Percentiles rank a stretch among this genome's conserved stretches.
These are phyloP conservation scores for Alitta virens DNA, from an alignment of 2,888 invertebrate genomes.

Conservation along the genomic window DNA sequence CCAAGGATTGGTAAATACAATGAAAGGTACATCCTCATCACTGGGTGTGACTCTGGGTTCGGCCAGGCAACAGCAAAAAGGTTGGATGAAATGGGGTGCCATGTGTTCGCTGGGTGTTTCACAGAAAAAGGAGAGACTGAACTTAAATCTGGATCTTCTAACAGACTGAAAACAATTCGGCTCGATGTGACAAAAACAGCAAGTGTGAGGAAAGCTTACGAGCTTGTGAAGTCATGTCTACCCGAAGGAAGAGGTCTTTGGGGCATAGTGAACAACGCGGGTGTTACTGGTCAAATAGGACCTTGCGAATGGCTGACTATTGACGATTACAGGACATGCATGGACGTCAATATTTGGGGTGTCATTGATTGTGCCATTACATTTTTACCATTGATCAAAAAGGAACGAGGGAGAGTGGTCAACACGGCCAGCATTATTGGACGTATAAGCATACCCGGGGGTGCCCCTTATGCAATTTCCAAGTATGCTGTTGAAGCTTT, in stretches of 20 bases:
- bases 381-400: slow-evolving; percentile 40
- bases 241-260: slow-evolving; percentile 37
- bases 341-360: slow-evolving; percentile 49
- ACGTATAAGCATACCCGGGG: slow-evolving; percentile 24
- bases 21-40: no score
- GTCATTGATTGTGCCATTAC: slow-evolving; percentile 40
- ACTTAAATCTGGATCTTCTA: not conserved
- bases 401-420: slow-evolving; percentile 37
- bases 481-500: slow-evolving; percentile 44
- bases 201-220: slow-evolving; percentile 19
- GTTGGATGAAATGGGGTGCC: not conserved
- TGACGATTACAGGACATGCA: slow-evolving; percentile 13
- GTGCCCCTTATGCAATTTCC: slow-evolving; percentile 37
- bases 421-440: slow-evolving; percentile 41
- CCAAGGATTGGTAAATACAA: no score
- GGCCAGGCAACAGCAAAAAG: not conserved
- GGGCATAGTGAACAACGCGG: slow-evolving; percentile 49
- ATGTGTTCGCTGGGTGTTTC: not conserved
- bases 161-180: not conserved
- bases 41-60: no score
- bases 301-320: slow-evolving; percentile 19
- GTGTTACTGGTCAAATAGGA: slow-evolving; percentile 31
- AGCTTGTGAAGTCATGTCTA: slow-evolving; percentile 24
- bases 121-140: not conserved
- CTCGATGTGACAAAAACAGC: not conserved